Evolutionary conservation across 2,113 vertebrate genomes (phyloP).

Genomic region (Perognathus longimembris): DNA sequence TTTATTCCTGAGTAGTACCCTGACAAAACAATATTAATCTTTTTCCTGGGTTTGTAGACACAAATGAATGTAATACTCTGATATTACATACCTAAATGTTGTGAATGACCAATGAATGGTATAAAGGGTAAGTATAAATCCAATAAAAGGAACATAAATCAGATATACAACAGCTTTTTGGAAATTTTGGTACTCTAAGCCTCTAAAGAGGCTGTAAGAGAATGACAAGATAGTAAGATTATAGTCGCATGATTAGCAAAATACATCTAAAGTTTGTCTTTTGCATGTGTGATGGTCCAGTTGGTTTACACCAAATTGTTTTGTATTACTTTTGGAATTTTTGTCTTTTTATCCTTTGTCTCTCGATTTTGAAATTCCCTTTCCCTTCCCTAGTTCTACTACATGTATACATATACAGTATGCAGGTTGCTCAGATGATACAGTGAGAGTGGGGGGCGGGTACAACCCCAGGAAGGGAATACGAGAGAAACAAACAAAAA

Average conservation of each 20-base stretch:
- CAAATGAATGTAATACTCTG: not conserved
- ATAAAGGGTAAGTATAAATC: constrained; percentile 16
- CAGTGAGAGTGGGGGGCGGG: too few relatives aligned
- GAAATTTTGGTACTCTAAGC: not conserved
- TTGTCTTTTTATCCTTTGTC: too few relatives aligned
- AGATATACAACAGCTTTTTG: not conserved
- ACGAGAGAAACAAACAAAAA: too few relatives aligned
- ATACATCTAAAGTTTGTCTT: not conserved
- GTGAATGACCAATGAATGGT: not conserved
- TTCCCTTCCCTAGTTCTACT: too few relatives aligned
- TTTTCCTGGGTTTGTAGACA: constrained; percentile 7
- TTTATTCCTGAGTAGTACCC: not conserved
- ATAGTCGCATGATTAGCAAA: constrained; percentile 28
- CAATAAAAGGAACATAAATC: constrained; percentile 36
- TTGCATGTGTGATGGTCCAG: too few relatives aligned
- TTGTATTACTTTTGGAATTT: too few relatives aligned
- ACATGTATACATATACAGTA: too few relatives aligned
- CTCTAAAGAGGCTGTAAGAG: not conserved
- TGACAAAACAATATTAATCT: not conserved
- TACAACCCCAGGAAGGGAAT: too few relatives aligned
- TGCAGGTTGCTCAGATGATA: too few relatives aligned
- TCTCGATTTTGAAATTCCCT: too few relatives aligned
- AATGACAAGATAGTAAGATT: not conserved
- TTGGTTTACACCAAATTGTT: too few relatives aligned
- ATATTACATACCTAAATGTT: not conserved